These are phyloP conservation scores for Chloromyia formosa DNA, from an alignment of 2,888 invertebrate genomes.

Conservation along the genomic window DNA sequence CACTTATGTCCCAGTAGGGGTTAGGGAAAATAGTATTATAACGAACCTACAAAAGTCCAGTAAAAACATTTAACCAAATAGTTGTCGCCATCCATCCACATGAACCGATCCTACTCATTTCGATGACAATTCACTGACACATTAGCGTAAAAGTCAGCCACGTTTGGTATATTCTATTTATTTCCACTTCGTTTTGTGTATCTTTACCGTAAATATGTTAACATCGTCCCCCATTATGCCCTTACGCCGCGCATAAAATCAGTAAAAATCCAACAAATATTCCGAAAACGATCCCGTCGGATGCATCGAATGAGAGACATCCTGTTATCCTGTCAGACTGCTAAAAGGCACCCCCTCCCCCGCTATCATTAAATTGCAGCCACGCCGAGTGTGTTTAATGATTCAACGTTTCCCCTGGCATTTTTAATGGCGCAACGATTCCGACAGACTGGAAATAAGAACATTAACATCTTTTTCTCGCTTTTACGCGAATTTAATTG, in stretches of 20 bases:
- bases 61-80: too few relatives aligned
- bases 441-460: background rate
- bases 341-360: background rate
- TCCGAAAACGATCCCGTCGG: too few relatives aligned
- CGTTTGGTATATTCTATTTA: too few relatives aligned
- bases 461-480: slow-evolving; percentile 4
- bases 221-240: background rate
- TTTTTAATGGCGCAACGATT: slow-evolving; percentile 1
- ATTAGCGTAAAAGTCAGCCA: too few relatives aligned
- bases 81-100: too few relatives aligned
- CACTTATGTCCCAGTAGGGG: too few relatives aligned
- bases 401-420: background rate
- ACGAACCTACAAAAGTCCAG: too few relatives aligned
- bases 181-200: too few relatives aligned
- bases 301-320: background rate
- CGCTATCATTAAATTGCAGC: background rate
- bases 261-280: background rate
- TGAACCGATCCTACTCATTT: too few relatives aligned
- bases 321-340: background rate
- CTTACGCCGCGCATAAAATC: background rate
- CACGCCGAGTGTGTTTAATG: slow-evolving; percentile 7
- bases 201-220: too few relatives aligned
- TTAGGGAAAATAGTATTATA: too few relatives aligned
- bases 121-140: too few relatives aligned
- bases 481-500: slow-evolving; percentile 3